These are phyloP conservation scores for Cremastinae sp. DNA, from an alignment of 2,888 invertebrate genomes.

Conservation along the genomic window DNA sequence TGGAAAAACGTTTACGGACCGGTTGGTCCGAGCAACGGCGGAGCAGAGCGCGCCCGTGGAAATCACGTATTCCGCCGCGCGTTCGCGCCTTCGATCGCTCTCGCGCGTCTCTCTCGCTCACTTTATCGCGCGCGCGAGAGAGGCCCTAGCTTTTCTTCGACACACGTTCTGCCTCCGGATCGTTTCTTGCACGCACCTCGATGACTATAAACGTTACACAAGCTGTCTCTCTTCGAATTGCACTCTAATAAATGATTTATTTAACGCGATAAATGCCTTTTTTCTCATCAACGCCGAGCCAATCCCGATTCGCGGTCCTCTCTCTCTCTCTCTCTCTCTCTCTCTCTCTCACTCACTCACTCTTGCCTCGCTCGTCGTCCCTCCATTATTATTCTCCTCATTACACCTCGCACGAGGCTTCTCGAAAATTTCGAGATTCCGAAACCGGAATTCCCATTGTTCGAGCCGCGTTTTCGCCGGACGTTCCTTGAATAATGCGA, in stretches of 20 bases:
- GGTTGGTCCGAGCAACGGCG: constrained; percentile 59
- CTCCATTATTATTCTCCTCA: too few species aligned
- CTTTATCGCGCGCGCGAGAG: constrained; percentile 2
- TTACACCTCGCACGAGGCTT: too few species aligned
- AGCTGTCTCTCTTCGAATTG: constrained; percentile 40
- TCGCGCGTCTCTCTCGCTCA: constrained; percentile 25
- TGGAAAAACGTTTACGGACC: constrained; percentile 66
- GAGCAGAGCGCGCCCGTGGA: constrained; percentile 59
- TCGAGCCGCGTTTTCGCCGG: too few species aligned
- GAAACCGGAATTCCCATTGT: too few species aligned
- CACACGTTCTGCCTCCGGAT: constrained; percentile 21
- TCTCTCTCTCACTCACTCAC: too few species aligned
- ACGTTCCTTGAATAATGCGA: too few species aligned
- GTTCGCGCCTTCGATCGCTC: constrained; percentile 28
- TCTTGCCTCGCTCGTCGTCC: too few species aligned
- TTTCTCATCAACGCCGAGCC: neutral
- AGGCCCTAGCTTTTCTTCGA: constrained; percentile 42
- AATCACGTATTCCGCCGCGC: constrained; percentile 58
- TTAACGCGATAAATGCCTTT: constrained; percentile 1
- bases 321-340: neutral
- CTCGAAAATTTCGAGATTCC: too few species aligned
- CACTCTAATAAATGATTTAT: constrained; percentile 26
- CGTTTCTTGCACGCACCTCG: constrained; percentile 3
- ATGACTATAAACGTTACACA: constrained; percentile 39
- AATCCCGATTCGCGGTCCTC: neutral